Evolutionary conservation across 2,113 vertebrate species (phyloP), one percentile per base, ranked within the genome.

Genomic region (Scatophagus argus): DNA sequence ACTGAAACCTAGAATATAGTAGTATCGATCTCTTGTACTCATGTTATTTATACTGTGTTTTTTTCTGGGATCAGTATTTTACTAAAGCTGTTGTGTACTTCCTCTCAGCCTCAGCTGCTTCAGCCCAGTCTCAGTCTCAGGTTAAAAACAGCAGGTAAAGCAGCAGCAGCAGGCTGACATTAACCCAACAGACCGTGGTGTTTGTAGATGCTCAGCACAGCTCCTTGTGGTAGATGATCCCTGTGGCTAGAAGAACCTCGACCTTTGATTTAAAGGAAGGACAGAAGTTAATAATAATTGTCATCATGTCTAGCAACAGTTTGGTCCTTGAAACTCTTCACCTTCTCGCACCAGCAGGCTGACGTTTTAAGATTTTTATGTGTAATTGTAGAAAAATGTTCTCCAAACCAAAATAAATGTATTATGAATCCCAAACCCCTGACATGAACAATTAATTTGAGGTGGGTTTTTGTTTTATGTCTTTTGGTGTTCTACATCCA

Each of bases 121-220:
- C 87, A 43, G 74, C 21, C 51, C 71, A 77, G 69, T 81, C 56
- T 88, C 58, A 92, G 83, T 83, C 62, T 90, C 90, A 92, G 90
- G 77, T 87, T 91, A 93, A 84, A 74, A 85, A 11, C 90, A 82
- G 72, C 94, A 95, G 94, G 94, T 95, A 94, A 95, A 81, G 38
- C 82, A 81, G 77, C 67, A 52, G 65, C 65, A 32, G 19, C 71
- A 25, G 75, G 65, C 36, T 51, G 29, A 39, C 70, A 0, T n/a
- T 76, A 81, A 58, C 63, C 63, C 21, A 19, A 13, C 56, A 36
- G 65, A 25, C 69, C 60, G 76, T 87, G 75, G 21, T 74, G 76
- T 90, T 43, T 27, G 36, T 89, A 87, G 82, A 70, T 16, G 41
- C n/a, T 17, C 8, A 55, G 21, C 27, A 11, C 23, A 6, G 19